Evolutionary conservation across 2,888 invertebrate genomes (phyloP), one percentile per base, ranked within the genome.

Genomic region (Polymixis flavicincta): DNA sequence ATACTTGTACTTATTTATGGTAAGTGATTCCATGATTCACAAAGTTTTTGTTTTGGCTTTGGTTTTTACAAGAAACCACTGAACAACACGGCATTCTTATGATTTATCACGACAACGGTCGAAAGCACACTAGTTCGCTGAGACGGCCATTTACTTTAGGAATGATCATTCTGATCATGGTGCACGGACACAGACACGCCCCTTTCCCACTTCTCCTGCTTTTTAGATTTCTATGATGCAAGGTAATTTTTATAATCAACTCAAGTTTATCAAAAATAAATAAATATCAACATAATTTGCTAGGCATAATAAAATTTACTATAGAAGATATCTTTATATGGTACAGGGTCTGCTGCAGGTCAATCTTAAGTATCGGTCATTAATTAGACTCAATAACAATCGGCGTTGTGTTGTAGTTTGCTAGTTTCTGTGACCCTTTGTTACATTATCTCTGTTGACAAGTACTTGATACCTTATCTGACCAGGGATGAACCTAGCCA

Each of bases 281-380:
- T 60, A 76, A 60, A 61, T 74, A 74, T 52, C 32, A 68, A 68
- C 32, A 55, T 71, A 71, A 78, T 71, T 61, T 52, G 17, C 76
- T 71, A 57, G 50, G 74, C 66, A 66, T 79, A 73, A 63, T 66
- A 66, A 50, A 32, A 61, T 66, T 55, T 59, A 74, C 19, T 74
- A 54, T 25, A 54, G 28, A 45, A 67, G 75, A 76, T 85, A 82
- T 77, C 67, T 54, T 85, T 79, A 85, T 72, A 81, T 32, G 66
- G 45, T 67, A 60, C 64, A 70, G 65, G 76, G 78, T 71, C 64
- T 77, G 25, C 55, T 77, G 25, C 55, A 77, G 86, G 79, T 85
- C 79, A 82, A 70, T 76, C 55, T 61, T 75, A 66, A 71, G 55
- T 63, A 59, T 61, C 71, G 14, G 55, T 76, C 60, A 66, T 79